A percentile compares a stretch with the other conserved stretches of the same genome.
Evolutionary conservation across 2,888 invertebrate genomes (phyloP).

Genomic region (Dusona sp.): DNA sequence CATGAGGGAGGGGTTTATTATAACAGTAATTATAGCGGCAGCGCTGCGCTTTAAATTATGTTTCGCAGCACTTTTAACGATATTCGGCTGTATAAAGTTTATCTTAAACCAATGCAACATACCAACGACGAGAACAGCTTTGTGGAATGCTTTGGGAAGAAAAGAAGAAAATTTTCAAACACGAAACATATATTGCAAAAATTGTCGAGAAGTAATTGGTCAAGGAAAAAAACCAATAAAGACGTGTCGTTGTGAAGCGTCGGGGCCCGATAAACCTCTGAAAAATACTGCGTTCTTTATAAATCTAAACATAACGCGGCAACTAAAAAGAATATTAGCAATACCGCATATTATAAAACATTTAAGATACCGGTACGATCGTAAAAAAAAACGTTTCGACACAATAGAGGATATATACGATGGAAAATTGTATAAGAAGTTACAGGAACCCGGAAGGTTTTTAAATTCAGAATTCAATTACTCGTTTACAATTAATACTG

Average conservation of each 20-base stretch:
- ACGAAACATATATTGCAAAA: constrained; percentile 28
- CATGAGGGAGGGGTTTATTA: constrained; percentile 23
- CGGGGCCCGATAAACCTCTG: constrained; percentile 32
- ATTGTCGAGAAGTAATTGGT: constrained; percentile 33
- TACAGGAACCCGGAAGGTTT: constrained; percentile 23
- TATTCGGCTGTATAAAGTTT: constrained; percentile 31
- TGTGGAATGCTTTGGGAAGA: constrained; percentile 30
- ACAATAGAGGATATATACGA: constrained; percentile 37
- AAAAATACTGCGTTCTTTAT: constrained; percentile 38
- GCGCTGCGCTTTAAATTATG: constrained; percentile 39
- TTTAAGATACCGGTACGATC: constrained; percentile 39
- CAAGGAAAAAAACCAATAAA: constrained; percentile 18
- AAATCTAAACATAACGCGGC: constrained; percentile 30
- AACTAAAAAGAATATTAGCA: constrained; percentile 45
- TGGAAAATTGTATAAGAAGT: constrained; percentile 26
- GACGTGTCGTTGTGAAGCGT: constrained; percentile 13
- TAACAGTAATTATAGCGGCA: constrained; percentile 28
- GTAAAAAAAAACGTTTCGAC: constrained; percentile 27
- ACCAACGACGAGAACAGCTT: constrained; percentile 32
- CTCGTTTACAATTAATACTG: constrained; percentile 29
- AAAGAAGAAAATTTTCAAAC: constrained; percentile 44
- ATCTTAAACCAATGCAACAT: constrained; percentile 41
- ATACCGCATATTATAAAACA: constrained; percentile 38
- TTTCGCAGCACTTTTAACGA: constrained; percentile 36
- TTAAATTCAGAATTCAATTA: constrained; percentile 34